These are phyloP conservation scores for Dynastes maya DNA, from an alignment of 2,888 invertebrate genomes.

Conservation along the genomic window DNA sequence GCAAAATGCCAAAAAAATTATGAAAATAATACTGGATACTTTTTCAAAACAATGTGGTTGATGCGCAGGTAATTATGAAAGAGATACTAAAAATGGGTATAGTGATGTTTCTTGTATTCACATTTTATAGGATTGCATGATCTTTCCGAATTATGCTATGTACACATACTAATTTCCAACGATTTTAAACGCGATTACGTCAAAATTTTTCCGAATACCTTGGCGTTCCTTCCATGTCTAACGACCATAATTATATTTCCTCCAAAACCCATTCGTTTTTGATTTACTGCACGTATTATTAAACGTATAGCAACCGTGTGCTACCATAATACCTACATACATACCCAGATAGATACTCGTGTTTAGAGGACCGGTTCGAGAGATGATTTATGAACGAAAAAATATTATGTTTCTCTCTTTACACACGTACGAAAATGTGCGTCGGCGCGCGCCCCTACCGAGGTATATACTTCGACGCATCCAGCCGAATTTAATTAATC, in stretches of 20 bases:
- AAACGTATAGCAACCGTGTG: slow-evolving; percentile 9
- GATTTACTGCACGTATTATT: slow-evolving; percentile 11
- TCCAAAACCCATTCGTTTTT: neutral
- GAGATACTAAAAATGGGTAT: too few relatives aligned
- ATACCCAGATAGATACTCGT: slow-evolving; percentile 11
- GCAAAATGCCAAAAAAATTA: too few relatives aligned
- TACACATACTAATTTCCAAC: too few relatives aligned
- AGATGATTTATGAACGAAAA: slow-evolving; percentile 29
- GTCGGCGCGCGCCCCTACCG: neutral
- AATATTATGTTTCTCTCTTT: slow-evolving; percentile 33
- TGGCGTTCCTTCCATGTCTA: neutral
- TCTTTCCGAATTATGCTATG: neutral
- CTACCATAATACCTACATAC: neutral
- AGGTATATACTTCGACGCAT: neutral
- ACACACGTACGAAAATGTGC: neutral
- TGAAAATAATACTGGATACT: too few relatives aligned
- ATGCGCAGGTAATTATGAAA: too few relatives aligned
- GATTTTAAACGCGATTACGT: too few relatives aligned
- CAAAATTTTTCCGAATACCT: too few relatives aligned
- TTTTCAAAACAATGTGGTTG: too few relatives aligned
- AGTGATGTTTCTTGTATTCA: too few relatives aligned
- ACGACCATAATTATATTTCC: neutral
- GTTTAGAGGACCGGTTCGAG: slow-evolving; percentile 2
- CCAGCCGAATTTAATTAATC: slow-evolving; percentile 31
- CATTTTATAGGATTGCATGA: too few relatives aligned